Percentiles rank a stretch among this genome's conserved stretches.
phyloP scores from a whole-genome alignment of 2,797 vertebrate species.

The Coreius guichenoti region DNA sequence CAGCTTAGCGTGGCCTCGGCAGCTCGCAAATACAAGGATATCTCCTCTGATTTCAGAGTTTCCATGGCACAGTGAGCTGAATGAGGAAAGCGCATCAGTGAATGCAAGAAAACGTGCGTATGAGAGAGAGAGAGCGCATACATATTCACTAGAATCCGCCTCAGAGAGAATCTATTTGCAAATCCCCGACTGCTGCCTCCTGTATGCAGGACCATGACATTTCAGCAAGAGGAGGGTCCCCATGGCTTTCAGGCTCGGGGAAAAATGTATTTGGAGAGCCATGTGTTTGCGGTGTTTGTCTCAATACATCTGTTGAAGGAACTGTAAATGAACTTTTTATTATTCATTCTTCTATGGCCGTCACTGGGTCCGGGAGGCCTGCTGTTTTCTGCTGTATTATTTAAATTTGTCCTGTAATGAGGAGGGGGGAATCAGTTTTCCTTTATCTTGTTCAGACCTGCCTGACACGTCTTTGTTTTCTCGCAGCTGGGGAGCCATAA shows the following conservation, averaged over 20 bases:
- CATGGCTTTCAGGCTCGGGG: conserved; percentile 67
- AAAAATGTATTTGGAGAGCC: conserved; percentile 74
- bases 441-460: conserved; percentile 38
- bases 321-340: conserved; percentile 74
- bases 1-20: not conserved
- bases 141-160: conserved; percentile 76
- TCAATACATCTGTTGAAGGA: conserved; percentile 70
- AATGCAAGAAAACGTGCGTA: conserved; percentile 37
- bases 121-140: conserved; percentile 65
- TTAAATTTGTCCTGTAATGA: conserved; percentile 33
- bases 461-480: conserved; percentile 17
- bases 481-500: conserved; percentile 5
- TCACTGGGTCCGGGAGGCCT: conserved; percentile 71
- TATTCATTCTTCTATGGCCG: conserved; percentile 73
- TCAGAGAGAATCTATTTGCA: conserved; percentile 77
- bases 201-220: conserved; percentile 74
- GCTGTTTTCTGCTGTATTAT: conserved; percentile 41
- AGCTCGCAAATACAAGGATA: not conserved
- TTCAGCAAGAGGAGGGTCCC: conserved; percentile 74
- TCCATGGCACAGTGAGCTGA: conserved; percentile 61
- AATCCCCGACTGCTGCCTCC: conserved; percentile 75
- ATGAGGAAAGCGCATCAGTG: conserved; percentile 62
- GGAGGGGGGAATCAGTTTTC: conserved; percentile 6
- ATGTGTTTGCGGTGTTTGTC: conserved; percentile 73
- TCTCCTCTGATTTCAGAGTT: conserved; percentile 51